Conservation (phyloP, 2,113 vertebrate genomes). For the Heptranchias perlo region DNA sequence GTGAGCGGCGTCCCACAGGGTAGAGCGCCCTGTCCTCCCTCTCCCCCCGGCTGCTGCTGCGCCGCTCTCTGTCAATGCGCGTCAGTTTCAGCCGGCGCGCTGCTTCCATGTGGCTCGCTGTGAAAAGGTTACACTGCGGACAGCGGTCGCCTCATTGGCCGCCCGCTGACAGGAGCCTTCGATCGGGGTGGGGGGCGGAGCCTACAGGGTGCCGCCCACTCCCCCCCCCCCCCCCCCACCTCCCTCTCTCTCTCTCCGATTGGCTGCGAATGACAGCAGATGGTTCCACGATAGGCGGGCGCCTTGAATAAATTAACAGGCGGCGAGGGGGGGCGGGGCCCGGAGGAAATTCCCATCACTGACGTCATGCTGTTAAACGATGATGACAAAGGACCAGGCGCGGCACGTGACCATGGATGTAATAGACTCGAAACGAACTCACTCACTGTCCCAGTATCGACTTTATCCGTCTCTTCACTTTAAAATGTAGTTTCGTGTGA, state of each 20-base stretch:
- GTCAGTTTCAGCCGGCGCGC: neutral
- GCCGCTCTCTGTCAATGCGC: neutral
- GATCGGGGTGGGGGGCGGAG: neutral
- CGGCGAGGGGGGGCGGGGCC: neutral
- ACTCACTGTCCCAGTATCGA: neutral
- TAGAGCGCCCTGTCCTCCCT: neutral
- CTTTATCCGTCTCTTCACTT: neutral
- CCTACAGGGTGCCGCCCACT: too few species aligned
- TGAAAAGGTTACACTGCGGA: neutral
- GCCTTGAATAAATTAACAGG: neutral
- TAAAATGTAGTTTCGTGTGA: neutral
- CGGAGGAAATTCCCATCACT: neutral
- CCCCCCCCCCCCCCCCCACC: neutral
- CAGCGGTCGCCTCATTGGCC: neutral
- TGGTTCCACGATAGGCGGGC: neutral
- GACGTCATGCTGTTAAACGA: neutral
- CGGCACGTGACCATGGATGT: neutral
- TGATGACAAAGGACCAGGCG: neutral
- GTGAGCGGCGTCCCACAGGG: too few species aligned
- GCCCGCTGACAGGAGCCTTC: neutral
- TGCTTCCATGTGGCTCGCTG: neutral
- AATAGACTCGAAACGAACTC: too few species aligned
- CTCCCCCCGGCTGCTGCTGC: neutral
- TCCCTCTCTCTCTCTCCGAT: neutral
- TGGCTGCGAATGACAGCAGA: neutral